Evolutionary conservation across 2,113 vertebrate species (phyloP), one percentile per base, ranked within the genome.

Genomic region (Amphiprion ocellaris): DNA sequence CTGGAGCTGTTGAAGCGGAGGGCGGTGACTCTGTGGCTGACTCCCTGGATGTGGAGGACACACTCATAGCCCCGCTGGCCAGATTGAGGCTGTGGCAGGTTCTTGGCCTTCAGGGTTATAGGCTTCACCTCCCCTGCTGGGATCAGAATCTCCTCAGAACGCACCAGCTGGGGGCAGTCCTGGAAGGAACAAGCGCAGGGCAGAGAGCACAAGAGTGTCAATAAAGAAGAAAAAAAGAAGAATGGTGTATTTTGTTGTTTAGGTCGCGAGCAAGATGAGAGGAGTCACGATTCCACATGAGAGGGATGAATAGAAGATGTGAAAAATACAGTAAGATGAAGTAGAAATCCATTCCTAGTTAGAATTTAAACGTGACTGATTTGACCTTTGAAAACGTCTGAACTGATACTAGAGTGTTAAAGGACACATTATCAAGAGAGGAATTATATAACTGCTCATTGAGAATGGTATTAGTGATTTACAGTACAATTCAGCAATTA

Each of bases 1-100:
- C 98, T 99, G 94, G 98, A 99, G 94, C 97, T 99, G 94, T 99
- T 99, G 96, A 99, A 99, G 87, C 98, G 96, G 60, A 99, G 96
- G 37, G 98, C 98, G 0, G 98, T 98, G 83, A 99, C 98, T 0
- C 98, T 92, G 86, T 99, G 96, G 79, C 95, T 66, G 14, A 96
- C 86, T 0, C 97, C 97, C 91, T 98, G 97, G 89, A 99, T 98
- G 91, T 92, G 95, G 61, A 99, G 95, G 52, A 99, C 96, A 0
- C 98, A 99, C 92, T 99, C 98, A 10, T 99, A 99, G n/a, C 98
- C 97, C 0, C 98, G 92, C 92, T 99, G 98, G 10, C 98, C 98
- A 0, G 98, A 99, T 94, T 99, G 98, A 0, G 98, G 98, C 91
- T 99, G 98, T 0, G 98, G 98, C 63, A 99, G 95, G 93, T 99